Base-by-base conservation (phyloP, 2,888 invertebrate genomes). In the Coelinius sp. region DNA sequence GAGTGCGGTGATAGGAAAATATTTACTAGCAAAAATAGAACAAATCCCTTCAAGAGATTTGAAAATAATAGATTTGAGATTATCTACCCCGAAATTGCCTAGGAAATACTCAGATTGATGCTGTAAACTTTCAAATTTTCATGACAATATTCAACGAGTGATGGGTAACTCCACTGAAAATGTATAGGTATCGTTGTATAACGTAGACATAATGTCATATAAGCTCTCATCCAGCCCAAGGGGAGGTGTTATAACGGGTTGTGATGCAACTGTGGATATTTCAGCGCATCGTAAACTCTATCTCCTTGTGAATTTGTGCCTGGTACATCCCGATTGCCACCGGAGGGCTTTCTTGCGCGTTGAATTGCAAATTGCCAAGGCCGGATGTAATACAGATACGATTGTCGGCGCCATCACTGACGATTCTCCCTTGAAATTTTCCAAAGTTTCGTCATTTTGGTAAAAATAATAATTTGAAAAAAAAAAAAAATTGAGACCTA, bases 301-400 rank as follows among this genome's bases (percentile, higher is more conserved):
- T 59, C 59, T 59, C 31, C 20, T 59, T 24, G 25, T 59, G 59
- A 59, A 31, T 59, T 59, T 59, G 59, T 35, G 35, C 59, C 35
- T 59, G 59, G 70, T 72, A 75, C 73, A 75, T 75, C 76, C 70
- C 76, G 76, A 76, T 73, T 74, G 76, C 76, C 74, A 73, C 73
- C 71, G 68, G 70, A 74, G 74, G 68, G 41, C 68, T 70, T 70
- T 69, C 71, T 70, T 70, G 74, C 71, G 64, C 74, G 74, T 76
- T 76, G 76, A 76, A 76, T 76, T 76, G 74, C 76, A 76, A 76
- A 76, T 76, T 76, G 74, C 73, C 70, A 69, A 52, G 74, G 73
- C 76, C 76, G 76, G 76, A 74, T 73, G 76, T 76, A 74, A 76
- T 76, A 76, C 73, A 74, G 76, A 76, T 74, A 76, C 76, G 76